phyloP scores from a whole-genome alignment of 2,797 vertebrate genomes.

The Simalia tracyae region DNA sequence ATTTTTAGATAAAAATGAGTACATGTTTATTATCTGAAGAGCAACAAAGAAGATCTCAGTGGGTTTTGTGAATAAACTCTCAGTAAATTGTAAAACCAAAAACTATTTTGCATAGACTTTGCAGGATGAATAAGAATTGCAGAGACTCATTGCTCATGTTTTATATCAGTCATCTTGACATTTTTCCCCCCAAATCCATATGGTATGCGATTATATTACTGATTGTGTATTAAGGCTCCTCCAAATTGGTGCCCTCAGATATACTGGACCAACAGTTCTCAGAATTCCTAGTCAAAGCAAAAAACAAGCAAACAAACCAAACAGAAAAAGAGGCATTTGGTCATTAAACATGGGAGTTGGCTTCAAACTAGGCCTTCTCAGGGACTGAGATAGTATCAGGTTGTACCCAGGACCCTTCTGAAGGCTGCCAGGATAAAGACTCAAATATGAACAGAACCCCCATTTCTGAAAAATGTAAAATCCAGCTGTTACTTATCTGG shows the following conservation, averaged over 20 bases:
- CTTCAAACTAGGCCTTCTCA: neutral
- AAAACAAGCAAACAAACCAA: neutral
- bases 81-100: neutral
- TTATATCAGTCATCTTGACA: neutral
- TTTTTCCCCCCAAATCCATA: neutral
- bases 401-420: neutral
- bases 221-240: neutral
- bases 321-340: neutral
- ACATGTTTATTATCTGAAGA: neutral
- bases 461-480: neutral
- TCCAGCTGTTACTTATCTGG: neutral
- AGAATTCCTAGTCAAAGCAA: neutral
- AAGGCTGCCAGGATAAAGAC: neutral
- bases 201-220: neutral
- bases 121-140: neutral
- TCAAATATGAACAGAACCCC: neutral
- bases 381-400: neutral
- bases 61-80: neutral
- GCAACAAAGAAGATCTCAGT: neutral
- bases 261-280: neutral
- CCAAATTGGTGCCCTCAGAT: neutral
- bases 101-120: neutral
- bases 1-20: neutral
- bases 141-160: neutral
- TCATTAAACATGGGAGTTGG: neutral